Evolutionary conservation across 2,888 invertebrate species (phyloP).

Genomic region (Celastrina argiolus): DNA sequence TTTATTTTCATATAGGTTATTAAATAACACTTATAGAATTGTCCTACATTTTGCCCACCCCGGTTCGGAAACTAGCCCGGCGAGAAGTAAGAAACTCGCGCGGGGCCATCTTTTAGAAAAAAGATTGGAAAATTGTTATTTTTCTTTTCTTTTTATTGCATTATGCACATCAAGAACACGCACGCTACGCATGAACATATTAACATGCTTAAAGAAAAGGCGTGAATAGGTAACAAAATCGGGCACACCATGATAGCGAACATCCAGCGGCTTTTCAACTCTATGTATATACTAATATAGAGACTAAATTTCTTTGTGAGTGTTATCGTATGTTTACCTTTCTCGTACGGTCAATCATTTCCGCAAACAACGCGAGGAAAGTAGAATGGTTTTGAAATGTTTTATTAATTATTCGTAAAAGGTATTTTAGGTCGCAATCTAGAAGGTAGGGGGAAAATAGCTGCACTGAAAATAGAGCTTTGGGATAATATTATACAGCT

Average conservation of each 20-base stretch:
- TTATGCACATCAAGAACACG: slow-evolving; percentile 27
- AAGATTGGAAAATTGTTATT: background rate
- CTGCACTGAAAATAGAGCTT: too few relatives aligned
- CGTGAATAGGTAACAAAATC: slow-evolving; percentile 45
- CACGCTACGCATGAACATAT: slow-evolving; percentile 30
- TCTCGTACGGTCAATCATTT: slow-evolving; percentile 58
- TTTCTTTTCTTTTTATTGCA: background rate
- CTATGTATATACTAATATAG: slow-evolving; percentile 30
- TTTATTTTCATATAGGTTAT: too few relatives aligned
- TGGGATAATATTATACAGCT: too few relatives aligned
- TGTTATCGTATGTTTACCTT: slow-evolving; percentile 46
- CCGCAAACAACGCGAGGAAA: slow-evolving; percentile 50
- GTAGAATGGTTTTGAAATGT: slow-evolving; percentile 49
- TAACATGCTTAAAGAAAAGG: slow-evolving; percentile 34
- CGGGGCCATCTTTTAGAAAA: too few relatives aligned
- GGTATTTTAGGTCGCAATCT: too few relatives aligned
- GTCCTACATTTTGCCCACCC: too few relatives aligned
- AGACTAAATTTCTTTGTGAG: slow-evolving; percentile 23
- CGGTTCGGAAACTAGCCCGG: too few relatives aligned
- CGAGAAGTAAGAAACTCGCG: too few relatives aligned
- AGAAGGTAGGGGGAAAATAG: too few relatives aligned
- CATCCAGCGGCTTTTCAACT: slow-evolving; percentile 36
- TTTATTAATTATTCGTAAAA: background rate
- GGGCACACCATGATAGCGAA: slow-evolving; percentile 33
- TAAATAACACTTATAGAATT: too few relatives aligned